These are phyloP conservation scores for Phalangium opilio DNA, from an alignment of 2,888 invertebrate genomes.

Conservation along the genomic window DNA sequence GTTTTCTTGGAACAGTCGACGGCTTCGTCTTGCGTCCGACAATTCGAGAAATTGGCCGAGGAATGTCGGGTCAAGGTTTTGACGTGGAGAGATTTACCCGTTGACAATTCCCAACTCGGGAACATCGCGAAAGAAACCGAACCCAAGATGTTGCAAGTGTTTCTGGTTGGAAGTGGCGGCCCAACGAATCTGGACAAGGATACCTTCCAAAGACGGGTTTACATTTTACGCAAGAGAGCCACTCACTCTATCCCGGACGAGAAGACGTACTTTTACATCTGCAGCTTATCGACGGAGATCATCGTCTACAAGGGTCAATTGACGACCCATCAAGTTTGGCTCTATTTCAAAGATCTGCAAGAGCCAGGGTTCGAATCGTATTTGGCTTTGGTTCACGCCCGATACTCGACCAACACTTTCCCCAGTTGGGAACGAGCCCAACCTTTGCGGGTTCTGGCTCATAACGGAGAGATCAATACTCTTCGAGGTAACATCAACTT, in stretches of 20 bases:
- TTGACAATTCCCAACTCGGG: constrained; percentile 69
- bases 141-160: constrained; percentile 88
- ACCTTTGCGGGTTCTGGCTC: constrained; percentile 76
- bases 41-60: constrained; percentile 63
- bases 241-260: constrained; percentile 73
- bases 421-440: constrained; percentile 99
- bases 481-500: constrained; percentile 93
- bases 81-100: constrained; percentile 88
- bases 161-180: constrained; percentile 22
- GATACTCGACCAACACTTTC: constrained; percentile 98
- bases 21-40: constrained; percentile 49
- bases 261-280: constrained; percentile 83
- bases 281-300: constrained; percentile 75
- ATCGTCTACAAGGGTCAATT: constrained; percentile 96
- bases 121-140: constrained; percentile 84
- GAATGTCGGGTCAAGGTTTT: constrained; percentile 63
- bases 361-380: constrained; percentile 65
- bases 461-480: constrained; percentile 99
- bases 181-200: constrained; percentile 43
- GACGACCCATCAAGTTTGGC: constrained; percentile 85
- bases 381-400: constrained; percentile 87
- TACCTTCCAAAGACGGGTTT: constrained; percentile 59
- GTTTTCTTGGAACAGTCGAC: constrained; percentile 60
- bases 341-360: constrained; percentile 47
- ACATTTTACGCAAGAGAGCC: constrained; percentile 79